Evolutionary conservation across 2,888 invertebrate genomes (phyloP).

Genomic region (Lordiphosa andalusiaca): DNA sequence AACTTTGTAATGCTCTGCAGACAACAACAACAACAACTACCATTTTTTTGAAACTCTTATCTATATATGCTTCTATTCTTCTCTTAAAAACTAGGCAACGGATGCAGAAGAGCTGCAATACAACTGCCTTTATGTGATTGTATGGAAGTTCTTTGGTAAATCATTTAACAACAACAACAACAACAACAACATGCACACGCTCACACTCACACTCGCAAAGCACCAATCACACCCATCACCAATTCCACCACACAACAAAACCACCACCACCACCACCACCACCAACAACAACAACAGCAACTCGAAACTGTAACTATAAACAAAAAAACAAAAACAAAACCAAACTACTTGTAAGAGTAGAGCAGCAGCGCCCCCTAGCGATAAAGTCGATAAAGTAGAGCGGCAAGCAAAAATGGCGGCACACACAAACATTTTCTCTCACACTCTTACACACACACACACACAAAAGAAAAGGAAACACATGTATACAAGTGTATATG

Average conservation of each 20-base stretch:
- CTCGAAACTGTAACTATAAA: background rate
- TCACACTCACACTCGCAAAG: background rate
- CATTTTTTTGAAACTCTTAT: slow-evolving; percentile 43
- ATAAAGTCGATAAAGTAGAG: too few species aligned
- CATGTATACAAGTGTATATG: slow-evolving; percentile 1
- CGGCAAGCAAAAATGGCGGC: too few species aligned
- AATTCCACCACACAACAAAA: slow-evolving; percentile 16
- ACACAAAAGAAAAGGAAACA: background rate
- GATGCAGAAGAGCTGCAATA: slow-evolving; percentile 81
- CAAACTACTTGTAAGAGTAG: too few species aligned
- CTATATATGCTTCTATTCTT: slow-evolving; percentile 59
- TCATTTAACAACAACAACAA: slow-evolving; percentile 59
- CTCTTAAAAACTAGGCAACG: slow-evolving; percentile 65
- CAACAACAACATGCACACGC: slow-evolving; percentile 16
- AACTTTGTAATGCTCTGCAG: slow-evolving; percentile 20
- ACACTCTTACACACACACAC: background rate
- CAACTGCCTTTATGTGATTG: slow-evolving; percentile 87
- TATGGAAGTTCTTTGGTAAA: slow-evolving; percentile 86
- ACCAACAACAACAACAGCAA: slow-evolving; percentile 11
- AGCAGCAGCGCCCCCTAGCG: too few species aligned
- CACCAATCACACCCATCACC: slow-evolving; percentile 11
- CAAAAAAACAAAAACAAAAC: background rate
- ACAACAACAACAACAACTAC: slow-evolving; percentile 18
- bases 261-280: slow-evolving; percentile 3
- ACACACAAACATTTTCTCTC: background rate